phyloP scores from a whole-genome alignment of 35 echinoderm and acorn worm genomes.

The Nesometra sesokonis region DNA sequence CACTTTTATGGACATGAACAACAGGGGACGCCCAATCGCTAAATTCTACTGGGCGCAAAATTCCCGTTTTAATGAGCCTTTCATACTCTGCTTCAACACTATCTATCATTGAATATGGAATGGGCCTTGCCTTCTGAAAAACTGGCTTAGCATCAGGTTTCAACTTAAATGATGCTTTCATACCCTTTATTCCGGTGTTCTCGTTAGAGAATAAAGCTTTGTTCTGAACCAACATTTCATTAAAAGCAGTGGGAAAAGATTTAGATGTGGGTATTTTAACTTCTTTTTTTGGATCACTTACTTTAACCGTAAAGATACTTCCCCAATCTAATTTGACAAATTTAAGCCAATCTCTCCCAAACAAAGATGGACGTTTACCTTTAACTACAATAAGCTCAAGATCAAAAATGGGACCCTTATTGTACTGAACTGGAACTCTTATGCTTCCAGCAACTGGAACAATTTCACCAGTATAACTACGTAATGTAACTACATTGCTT shows the following conservation, averaged over 20 bases:
- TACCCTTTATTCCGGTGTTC: neutral
- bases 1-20: too few relatives aligned
- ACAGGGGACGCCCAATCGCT: too few relatives aligned
- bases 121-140: too few relatives aligned
- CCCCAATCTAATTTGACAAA: slow-evolving; percentile 15
- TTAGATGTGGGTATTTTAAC: neutral
- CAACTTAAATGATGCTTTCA: neutral
- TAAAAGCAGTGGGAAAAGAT: neutral
- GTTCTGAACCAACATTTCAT: neutral
- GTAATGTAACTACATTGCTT: neutral
- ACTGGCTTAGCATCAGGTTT: too few relatives aligned
- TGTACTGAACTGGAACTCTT: slow-evolving; percentile 12
- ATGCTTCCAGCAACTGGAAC: neutral
- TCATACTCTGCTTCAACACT: too few relatives aligned
- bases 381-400: neutral
- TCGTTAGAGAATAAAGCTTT: neutral
- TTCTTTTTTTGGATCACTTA: neutral
- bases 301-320: slow-evolving; percentile 7
- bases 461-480: neutral
- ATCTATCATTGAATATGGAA: too few relatives aligned
- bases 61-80: neutral
- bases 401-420: neutral
- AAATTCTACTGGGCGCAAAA: neutral
- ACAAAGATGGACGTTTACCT: slow-evolving; percentile 3
- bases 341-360: slow-evolving; percentile 3